phyloP scores from a whole-genome alignment of 2,797 vertebrate species.

The Tangara arthus region DNA sequence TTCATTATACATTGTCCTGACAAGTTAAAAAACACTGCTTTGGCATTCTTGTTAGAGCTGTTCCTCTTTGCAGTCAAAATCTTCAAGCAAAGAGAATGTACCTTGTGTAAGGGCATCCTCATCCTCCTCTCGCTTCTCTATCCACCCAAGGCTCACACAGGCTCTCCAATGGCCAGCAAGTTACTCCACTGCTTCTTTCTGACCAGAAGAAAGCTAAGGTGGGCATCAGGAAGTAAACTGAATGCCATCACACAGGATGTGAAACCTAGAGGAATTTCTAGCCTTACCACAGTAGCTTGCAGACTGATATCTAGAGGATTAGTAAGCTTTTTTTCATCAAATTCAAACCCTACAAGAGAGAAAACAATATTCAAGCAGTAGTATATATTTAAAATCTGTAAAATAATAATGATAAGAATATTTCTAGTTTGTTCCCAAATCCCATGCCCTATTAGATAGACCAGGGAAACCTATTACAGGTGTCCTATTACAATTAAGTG shows the following conservation, averaged over 20 bases:
- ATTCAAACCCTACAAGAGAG: not conserved
- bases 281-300: not conserved
- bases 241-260: not conserved
- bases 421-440: not conserved
- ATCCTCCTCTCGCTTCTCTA: not conserved
- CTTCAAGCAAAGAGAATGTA: not conserved
- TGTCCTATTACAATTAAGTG: not conserved
- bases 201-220: not conserved
- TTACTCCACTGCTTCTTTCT: not conserved
- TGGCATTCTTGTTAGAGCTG: not conserved
- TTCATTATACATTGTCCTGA: not conserved
- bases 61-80: not conserved
- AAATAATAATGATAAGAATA: not conserved
- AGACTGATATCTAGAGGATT: not conserved
- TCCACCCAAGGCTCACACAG: not conserved
- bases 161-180: not conserved
- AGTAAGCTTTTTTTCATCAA: not conserved
- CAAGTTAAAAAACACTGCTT: not conserved
- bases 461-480: not conserved
- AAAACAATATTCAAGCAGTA: not conserved
- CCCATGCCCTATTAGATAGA: not conserved
- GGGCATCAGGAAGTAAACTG: not conserved
- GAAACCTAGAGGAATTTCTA: not conserved
- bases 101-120: not conserved
- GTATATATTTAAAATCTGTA: not conserved